These are phyloP conservation scores for Sarcophaga variegata DNA, from an alignment of 2,888 invertebrate genomes.

Conservation along the genomic window DNA sequence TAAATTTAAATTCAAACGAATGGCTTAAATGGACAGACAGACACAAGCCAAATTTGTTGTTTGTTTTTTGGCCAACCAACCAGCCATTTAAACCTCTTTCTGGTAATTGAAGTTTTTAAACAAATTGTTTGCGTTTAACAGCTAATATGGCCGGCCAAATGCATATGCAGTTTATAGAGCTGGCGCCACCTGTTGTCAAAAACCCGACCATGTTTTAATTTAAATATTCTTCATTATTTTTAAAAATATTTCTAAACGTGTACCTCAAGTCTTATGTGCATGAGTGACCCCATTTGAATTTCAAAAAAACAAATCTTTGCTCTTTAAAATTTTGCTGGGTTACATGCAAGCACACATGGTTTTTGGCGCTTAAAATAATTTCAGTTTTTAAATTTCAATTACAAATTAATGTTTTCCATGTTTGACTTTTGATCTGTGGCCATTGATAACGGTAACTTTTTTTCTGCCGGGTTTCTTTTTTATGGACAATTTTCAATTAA, in stretches of 20 bases:
- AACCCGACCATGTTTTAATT: background rate
- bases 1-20: conserved; percentile 50
- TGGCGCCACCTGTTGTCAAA: conserved; percentile 66
- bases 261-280: too few species aligned
- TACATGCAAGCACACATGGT: background rate
- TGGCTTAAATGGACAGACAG: conserved; percentile 25
- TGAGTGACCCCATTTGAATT: too few species aligned
- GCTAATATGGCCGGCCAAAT: background rate
- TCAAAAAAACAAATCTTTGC: background rate
- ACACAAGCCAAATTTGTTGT: too few species aligned
- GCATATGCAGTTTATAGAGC: too few species aligned
- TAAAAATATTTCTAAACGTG: too few species aligned
- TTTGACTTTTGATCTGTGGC: conserved; percentile 65
- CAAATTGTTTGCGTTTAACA: conserved; percentile 16
- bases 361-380: background rate
- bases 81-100: too few species aligned
- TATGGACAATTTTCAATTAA: conserved; percentile 21
- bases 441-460: conserved; percentile 48
- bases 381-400: too few species aligned
- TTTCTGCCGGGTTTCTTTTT: background rate
- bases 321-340: background rate
- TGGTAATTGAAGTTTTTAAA: conserved; percentile 16
- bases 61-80: too few species aligned
- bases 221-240: too few species aligned
- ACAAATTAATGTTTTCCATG: conserved; percentile 1